Evolutionary conservation across 2,113 vertebrate species (phyloP).

Genomic region (Turnix velox): DNA sequence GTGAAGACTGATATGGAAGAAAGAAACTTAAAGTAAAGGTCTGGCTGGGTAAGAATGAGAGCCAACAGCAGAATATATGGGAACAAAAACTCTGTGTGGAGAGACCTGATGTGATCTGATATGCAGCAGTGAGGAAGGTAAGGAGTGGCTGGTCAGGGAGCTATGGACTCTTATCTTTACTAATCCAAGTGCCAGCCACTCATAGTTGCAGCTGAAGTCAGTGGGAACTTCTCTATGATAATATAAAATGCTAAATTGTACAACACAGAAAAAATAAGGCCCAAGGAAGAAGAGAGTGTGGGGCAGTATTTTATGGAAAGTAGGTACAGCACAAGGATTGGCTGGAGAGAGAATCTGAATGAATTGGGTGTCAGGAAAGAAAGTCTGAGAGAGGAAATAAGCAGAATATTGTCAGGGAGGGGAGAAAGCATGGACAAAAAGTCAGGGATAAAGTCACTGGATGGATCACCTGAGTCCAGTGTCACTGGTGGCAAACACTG

Average conservation of each 20-base stretch:
- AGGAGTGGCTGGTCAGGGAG: neutral
- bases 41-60: neutral
- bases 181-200: neutral
- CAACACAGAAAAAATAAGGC: neutral
- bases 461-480: neutral
- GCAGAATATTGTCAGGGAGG: neutral
- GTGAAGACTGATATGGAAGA: neutral
- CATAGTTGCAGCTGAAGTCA: neutral
- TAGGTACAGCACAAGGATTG: neutral
- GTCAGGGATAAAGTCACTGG: neutral
- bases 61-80: neutral
- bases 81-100: neutral
- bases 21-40: neutral
- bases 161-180: neutral
- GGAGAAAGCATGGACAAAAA: neutral
- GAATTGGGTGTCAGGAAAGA: neutral
- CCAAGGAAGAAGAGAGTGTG: neutral
- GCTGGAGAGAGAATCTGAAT: neutral
- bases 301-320: neutral
- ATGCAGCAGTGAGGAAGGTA: neutral
- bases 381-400: neutral
- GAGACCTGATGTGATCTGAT: neutral
- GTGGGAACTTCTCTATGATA: neutral
- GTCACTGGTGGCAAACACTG: neutral
- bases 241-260: neutral